Percentiles rank a stretch among this genome's conserved stretches.
Conservation (phyloP, 2,888 invertebrate species). For the Altica lythri region DNA sequence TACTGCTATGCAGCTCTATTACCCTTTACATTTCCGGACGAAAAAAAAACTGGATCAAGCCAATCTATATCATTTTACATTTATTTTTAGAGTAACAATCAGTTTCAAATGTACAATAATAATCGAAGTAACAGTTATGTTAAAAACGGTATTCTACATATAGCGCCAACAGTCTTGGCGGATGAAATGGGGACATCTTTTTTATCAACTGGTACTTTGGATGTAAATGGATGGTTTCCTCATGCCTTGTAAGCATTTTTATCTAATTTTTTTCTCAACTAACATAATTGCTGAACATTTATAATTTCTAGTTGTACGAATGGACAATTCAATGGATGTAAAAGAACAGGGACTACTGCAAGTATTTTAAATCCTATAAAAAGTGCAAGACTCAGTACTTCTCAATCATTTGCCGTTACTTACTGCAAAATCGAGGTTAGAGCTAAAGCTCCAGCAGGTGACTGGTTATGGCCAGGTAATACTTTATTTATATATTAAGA, state of each 20-base stretch:
- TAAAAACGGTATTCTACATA: slow-evolving; percentile 62
- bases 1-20: no score
- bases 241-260: slow-evolving; percentile 61
- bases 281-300: no score
- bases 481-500: background rate
- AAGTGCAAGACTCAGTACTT: slow-evolving; percentile 68
- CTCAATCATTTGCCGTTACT: slow-evolving; percentile 67
- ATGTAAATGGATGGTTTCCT: slow-evolving; percentile 65
- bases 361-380: slow-evolving; percentile 68
- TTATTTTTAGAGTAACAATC: slow-evolving; percentile 46
- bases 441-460: slow-evolving; percentile 71
- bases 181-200: slow-evolving; percentile 63
- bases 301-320: slow-evolving; percentile 61
- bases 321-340: slow-evolving; percentile 61
- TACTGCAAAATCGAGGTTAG: slow-evolving; percentile 69
- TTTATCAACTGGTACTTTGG: slow-evolving; percentile 60
- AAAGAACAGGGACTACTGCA: slow-evolving; percentile 59
- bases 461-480: slow-evolving; percentile 68
- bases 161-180: slow-evolving; percentile 65
- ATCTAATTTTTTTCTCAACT: no score
- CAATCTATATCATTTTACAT: no score
- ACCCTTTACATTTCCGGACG: no score
- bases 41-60: no score
- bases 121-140: slow-evolving; percentile 69
- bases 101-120: slow-evolving; percentile 73